Evolutionary conservation across 2,888 invertebrate species (phyloP), one percentile per base, ranked within the genome.

Genomic region (Andrena hattorfiana): DNA sequence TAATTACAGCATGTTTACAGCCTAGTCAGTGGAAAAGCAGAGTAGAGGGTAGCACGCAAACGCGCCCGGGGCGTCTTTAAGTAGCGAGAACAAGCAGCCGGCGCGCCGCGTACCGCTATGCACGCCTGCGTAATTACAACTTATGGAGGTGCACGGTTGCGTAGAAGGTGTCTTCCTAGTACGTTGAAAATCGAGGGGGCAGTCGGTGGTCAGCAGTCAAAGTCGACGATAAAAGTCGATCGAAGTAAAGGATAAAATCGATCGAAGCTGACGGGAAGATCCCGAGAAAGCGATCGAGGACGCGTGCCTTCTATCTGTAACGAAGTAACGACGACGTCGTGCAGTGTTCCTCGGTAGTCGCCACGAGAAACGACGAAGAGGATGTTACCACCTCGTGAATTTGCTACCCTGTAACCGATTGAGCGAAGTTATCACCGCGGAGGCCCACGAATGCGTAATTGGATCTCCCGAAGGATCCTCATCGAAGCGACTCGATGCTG

Each of bases 351-450:
- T 26, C 26, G 2, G 23, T 1, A 10, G 4, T 13, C 10, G 20
- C 23, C 8, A 3, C 0, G 56, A 56, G 13, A 26, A 51, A 20
- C 23, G 10, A 13, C 10, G 20, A 48, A 6, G n/a, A 60, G 30
- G 32, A 30, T 30, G 59, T 68, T 59, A 23, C 59, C 28, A 42
- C 28, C 20, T 66, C 69, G 66, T 48, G 48, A 74, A 63, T 69
- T 30, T 30, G 54, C 10, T 5, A 20, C 13, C 7, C 32, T 6
- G 13, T 10, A 51, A 64, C 32, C 35, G 77, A 81, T 84, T 78
- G 87, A 86, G 89, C 84, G 84, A 89, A 90, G 83, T 87, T 88
- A 88, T 89, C 84, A 85, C 85, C 70, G 66, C 77, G 75, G 74
- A 76, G 79, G 56, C 59, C 56, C 51, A 67, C 49, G 68, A 75